phyloP scores from a whole-genome alignment of 1,140 invertebrate species.

The Trichonephila inaurata region DNA sequence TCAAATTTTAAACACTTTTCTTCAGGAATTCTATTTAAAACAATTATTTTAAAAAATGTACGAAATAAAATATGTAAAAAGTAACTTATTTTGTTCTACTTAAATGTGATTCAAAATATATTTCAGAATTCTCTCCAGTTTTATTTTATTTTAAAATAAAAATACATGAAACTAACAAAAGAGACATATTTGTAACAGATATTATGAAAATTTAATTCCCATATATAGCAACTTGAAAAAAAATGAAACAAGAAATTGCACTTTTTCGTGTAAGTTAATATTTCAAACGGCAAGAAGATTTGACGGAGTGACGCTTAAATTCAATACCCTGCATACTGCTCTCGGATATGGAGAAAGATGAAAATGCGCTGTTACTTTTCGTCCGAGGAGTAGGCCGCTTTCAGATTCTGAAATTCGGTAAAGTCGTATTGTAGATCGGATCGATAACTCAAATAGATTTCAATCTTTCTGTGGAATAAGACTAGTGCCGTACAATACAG shows the following conservation, averaged over 20 bases:
- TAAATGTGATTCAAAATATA: too few species aligned
- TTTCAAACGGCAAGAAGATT: background rate
- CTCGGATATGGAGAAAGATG: background rate
- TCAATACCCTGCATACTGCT: background rate
- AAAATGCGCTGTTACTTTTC: constrained; percentile 34
- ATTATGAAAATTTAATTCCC: background rate
- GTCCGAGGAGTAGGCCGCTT: background rate
- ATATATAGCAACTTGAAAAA: background rate
- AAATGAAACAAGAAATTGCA: background rate
- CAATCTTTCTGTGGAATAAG: background rate
- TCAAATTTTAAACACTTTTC: too few species aligned
- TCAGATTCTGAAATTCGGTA: constrained; percentile 21
- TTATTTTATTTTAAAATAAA: too few species aligned
- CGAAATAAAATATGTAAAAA: background rate
- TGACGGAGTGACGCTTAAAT: background rate
- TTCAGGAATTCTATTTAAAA: too few species aligned
- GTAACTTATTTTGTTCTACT: too few species aligned
- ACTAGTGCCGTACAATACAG: background rate
- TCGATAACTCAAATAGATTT: constrained; percentile 52
- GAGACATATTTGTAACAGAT: background rate
- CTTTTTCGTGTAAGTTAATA: constrained; percentile 15
- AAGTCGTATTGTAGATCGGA: background rate
- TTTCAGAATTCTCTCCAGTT: too few species aligned
- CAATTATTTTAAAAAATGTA: background rate
- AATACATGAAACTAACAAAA: background rate